Evolutionary conservation across 2,888 invertebrate genomes (phyloP), one percentile per base, ranked within the genome.

Genomic region (Geophilus truncorum): DNA sequence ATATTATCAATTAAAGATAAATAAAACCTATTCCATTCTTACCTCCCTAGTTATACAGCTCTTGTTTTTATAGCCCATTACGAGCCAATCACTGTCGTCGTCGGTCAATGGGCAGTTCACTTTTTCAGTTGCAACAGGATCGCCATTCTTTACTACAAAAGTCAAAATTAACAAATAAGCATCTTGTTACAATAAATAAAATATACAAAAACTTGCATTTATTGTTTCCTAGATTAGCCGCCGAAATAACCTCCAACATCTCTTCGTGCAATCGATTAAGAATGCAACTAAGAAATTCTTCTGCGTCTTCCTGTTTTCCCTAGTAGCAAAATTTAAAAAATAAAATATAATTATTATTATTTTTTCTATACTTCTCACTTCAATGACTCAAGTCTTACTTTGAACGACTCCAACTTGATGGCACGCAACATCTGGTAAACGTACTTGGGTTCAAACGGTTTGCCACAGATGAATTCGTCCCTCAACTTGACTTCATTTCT

Each of bases 221-320:
- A 28, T 78, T 81, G 23, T 81, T 81, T 80, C 78, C 62, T 25
- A 21, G 15, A 1, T 10, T 21, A 28, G 40, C 15, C 36, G 51
- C 15, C 9, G 82, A 83, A 81, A 87, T 86, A 85, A 94, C 93
- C 90, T 96, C 95, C 1, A 95, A 90, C 96, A 98, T 97, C 89
- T 98, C 98, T 87, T 98, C 98, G 86, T 97, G 97, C 81, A 98
- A 91, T 30, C 94, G 94, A 88, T 97, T 98, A 28, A 98, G 90
- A 82, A 98, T 90, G 86, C 94, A 95, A 7, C 96, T 94, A 1
- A 98, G 90, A 88, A 98, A 97, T 87, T 98, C 98, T 87, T 98
- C 98, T 0, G 98, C 98, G 88, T 98, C 98, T 86, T 98, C 97
- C 87, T 98, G 98, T 23, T 95, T 90, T 0, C 96, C 97, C 79